A percentile compares a stretch with the other conserved stretches of the same genome.
phyloP scores from a whole-genome alignment of 2,113 vertebrate species.

The Pomatostomus ruficeps region DNA sequence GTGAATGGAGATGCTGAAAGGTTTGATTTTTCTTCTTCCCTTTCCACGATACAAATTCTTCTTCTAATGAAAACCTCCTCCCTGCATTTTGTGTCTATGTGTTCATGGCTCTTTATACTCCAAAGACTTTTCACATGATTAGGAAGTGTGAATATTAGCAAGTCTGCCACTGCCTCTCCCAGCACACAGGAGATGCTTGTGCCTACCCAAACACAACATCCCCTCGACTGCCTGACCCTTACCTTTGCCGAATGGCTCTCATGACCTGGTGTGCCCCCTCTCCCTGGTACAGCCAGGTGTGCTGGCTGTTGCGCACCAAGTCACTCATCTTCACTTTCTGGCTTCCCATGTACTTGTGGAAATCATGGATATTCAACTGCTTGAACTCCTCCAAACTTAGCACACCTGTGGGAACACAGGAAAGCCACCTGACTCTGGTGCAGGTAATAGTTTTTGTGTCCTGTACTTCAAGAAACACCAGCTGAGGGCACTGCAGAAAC shows the following conservation, averaged over 20 bases:
- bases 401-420: constrained; percentile 69
- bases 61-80: constrained; percentile 29
- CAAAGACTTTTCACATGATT: not conserved
- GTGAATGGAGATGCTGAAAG: constrained; percentile 39
- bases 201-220: not conserved
- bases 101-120: not conserved
- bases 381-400: constrained; percentile 89
- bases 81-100: not conserved
- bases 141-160: not conserved
- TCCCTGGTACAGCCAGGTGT: constrained; percentile 90
- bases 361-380: constrained; percentile 81
- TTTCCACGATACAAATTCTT: constrained; percentile 3
- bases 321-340: constrained; percentile 74
- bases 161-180: not conserved
- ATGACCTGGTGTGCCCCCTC: constrained; percentile 88
- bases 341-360: constrained; percentile 78
- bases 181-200: not conserved
- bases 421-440: not conserved
- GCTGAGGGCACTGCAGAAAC: not conserved
- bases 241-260: constrained; percentile 87
- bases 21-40: constrained; percentile 18
- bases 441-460: not conserved
- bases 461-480: not conserved
- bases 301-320: constrained; percentile 86
- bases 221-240: not conserved